These are phyloP conservation scores for Drosophila quinaria DNA, from an alignment of 2,888 invertebrate genomes.

Conservation along the genomic window DNA sequence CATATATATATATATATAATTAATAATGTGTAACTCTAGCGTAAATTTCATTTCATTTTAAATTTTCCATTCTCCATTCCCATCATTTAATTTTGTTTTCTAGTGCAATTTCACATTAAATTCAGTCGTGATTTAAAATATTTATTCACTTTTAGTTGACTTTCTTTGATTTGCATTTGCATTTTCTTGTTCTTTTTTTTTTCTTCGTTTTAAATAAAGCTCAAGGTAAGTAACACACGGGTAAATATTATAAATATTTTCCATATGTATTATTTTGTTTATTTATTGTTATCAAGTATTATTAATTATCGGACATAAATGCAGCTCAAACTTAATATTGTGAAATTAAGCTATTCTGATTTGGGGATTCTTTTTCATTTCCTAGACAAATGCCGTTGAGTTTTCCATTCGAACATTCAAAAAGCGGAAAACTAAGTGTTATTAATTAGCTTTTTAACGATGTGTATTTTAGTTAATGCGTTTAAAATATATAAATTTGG, in stretches of 20 bases:
- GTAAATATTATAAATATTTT: conserved; percentile 2
- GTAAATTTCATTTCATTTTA: conserved; percentile 24
- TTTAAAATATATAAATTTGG: neutral
- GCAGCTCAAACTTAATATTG: conserved; percentile 69
- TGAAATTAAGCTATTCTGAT: conserved; percentile 30
- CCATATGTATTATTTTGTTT: neutral
- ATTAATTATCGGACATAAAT: conserved; percentile 57
- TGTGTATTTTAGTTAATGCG: neutral
- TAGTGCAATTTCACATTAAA: conserved; percentile 76
- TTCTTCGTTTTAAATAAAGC: conserved; percentile 67
- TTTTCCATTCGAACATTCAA: neutral
- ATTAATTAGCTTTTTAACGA: neutral
- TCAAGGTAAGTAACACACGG: conserved; percentile 57
- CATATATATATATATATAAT: conserved; percentile 37
- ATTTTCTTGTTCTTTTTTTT: conserved; percentile 22
- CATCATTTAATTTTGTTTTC: conserved; percentile 32
- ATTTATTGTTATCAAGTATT: conserved; percentile 7
- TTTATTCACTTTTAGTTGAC: conserved; percentile 35
- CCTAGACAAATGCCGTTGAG: neutral
- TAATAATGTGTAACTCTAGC: conserved; percentile 49
- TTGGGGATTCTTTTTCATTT: neutral
- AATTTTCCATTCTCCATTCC: conserved; percentile 17
- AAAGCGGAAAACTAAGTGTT: neutral
- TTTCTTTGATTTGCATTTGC: conserved; percentile 18
- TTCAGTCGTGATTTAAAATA: conserved; percentile 78